phyloP scores from a whole-genome alignment of 1,140 invertebrate species.

The Eriocheir sinensis region DNA sequence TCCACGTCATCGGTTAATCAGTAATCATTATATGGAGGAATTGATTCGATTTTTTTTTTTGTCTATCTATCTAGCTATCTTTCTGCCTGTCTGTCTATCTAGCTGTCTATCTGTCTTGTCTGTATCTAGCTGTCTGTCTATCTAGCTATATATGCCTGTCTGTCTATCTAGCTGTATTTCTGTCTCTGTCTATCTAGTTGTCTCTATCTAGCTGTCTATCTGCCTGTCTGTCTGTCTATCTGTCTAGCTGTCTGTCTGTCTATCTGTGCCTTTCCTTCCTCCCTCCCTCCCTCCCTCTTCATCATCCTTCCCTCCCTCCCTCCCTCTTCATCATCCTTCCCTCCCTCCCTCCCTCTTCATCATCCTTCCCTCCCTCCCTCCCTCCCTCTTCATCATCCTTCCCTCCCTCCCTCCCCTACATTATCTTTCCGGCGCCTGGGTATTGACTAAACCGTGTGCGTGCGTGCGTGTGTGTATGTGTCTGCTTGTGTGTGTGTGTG shows the following conservation, averaged over 20 bases:
- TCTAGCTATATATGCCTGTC: not conserved
- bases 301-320: not conserved
- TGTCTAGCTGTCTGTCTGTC: not conserved
- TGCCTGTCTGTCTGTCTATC: not conserved
- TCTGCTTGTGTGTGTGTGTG: not conserved
- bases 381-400: not conserved
- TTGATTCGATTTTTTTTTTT: too few relatives aligned
- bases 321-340: not conserved
- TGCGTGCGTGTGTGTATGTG: too few relatives aligned
- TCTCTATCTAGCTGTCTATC: not conserved
- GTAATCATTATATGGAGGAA: too few relatives aligned
- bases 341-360: not conserved
- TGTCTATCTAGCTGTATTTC: not conserved
- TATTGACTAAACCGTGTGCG: too few relatives aligned
- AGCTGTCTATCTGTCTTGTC: too few relatives aligned
- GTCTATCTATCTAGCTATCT: too few relatives aligned
- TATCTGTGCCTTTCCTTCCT: not conserved
- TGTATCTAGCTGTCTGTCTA: not conserved
- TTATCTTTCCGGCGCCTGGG: too few relatives aligned
- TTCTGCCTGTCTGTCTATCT: too few relatives aligned
- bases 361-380: not conserved
- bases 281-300: not conserved
- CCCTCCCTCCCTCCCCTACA: not conserved
- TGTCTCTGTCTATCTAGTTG: too few relatives aligned
- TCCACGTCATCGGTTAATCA: too few relatives aligned